These are phyloP conservation scores for Antheraea pernyi DNA, from an alignment of 1,140 invertebrate genomes.

Conservation along the genomic window DNA sequence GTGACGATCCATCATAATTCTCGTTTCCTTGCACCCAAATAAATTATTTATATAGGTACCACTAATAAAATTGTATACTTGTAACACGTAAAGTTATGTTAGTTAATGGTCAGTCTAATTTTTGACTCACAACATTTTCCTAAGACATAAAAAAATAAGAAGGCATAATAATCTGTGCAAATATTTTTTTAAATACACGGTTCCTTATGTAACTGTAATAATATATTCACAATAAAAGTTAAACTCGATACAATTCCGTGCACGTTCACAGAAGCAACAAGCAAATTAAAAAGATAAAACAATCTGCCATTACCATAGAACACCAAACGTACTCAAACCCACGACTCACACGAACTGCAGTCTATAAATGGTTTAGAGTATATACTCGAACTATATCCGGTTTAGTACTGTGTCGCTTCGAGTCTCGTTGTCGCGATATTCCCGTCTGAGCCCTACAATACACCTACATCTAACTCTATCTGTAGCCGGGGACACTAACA, in stretches of 20 bases:
- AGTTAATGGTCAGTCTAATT: too few species aligned
- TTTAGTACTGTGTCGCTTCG: slow-evolving; percentile 14
- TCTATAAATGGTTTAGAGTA: slow-evolving; percentile 13
- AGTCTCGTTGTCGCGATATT: slow-evolving; percentile 13
- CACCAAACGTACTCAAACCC: slow-evolving; percentile 8
- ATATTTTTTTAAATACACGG: not conserved
- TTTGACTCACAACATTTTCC: too few species aligned
- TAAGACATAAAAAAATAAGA: too few species aligned
- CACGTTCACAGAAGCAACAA: slow-evolving; percentile 9
- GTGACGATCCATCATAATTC: too few species aligned
- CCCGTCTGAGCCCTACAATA: slow-evolving; percentile 10
- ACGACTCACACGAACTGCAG: slow-evolving; percentile 10
- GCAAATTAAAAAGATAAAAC: slow-evolving; percentile 15
- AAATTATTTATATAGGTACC: too few species aligned
- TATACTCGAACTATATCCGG: slow-evolving; percentile 13
- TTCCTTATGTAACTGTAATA: not conserved
- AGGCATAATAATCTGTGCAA: too few species aligned
- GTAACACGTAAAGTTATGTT: too few species aligned
- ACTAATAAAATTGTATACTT: too few species aligned
- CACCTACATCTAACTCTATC: not conserved
- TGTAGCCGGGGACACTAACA: slow-evolving; percentile 9
- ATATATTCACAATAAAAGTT: not conserved
- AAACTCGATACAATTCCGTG: slow-evolving; percentile 1
- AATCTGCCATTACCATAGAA: slow-evolving; percentile 10
- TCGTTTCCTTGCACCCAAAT: too few species aligned